Percentiles rank a stretch among this genome's conserved stretches.
Evolutionary conservation across 1,140 invertebrate species (phyloP).

Genomic region (Battus philenor): DNA sequence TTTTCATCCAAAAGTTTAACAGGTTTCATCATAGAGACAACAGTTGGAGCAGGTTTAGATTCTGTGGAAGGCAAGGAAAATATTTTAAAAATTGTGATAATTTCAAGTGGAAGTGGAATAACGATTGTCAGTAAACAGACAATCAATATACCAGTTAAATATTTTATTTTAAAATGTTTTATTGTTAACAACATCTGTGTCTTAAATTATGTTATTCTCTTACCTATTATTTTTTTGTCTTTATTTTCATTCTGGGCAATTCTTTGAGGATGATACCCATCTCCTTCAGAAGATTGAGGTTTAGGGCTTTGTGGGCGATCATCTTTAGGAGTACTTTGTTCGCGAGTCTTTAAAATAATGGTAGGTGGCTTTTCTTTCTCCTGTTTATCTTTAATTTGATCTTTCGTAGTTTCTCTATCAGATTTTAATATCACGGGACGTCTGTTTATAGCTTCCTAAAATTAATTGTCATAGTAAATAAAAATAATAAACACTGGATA

Average conservation of each 20-base stretch:
- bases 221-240: constrained; percentile 46
- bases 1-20: constrained; percentile 69
- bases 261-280: constrained; percentile 53
- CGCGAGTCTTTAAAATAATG: constrained; percentile 68
- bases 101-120: too few species aligned
- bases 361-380: constrained; percentile 72
- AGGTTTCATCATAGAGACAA: constrained; percentile 58
- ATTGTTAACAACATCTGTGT: too few species aligned
- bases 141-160: too few species aligned
- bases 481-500: too few species aligned
- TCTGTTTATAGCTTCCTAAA: constrained; percentile 50
- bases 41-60: constrained; percentile 37
- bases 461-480: constrained; percentile 10
- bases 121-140: too few species aligned
- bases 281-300: constrained; percentile 42
- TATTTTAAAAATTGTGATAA: constrained; percentile 7
- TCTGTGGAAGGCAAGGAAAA: constrained; percentile 31
- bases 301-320: constrained; percentile 66
- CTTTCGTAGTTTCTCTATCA: constrained; percentile 57
- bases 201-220: too few species aligned
- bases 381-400: constrained; percentile 44
- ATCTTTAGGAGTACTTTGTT: constrained; percentile 67
- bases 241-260: constrained; percentile 73
- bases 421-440: constrained; percentile 69
- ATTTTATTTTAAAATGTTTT: too few species aligned